phyloP scores from a whole-genome alignment of 2,797 vertebrate species.

The Hephaestus fuliginosus region DNA sequence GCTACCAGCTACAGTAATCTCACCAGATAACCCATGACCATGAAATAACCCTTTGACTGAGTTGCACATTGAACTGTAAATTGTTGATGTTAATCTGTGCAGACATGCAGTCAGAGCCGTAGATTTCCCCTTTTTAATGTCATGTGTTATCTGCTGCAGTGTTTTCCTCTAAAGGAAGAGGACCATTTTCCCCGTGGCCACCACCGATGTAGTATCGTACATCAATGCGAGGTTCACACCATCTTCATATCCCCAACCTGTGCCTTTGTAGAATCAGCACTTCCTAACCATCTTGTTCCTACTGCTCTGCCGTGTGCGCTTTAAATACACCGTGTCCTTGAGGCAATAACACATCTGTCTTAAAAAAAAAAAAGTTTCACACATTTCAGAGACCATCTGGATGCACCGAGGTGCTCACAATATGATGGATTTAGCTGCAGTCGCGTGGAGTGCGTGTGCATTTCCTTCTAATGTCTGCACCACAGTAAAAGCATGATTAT shows the following conservation, averaged over 20 bases:
- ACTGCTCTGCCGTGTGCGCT: slow-evolving; percentile 8
- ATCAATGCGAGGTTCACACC: slow-evolving; percentile 14
- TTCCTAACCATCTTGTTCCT: slow-evolving; percentile 29
- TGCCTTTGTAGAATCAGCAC: slow-evolving; percentile 44
- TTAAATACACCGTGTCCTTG: slow-evolving; percentile 28
- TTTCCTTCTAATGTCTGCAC: background rate
- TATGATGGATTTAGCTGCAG: background rate
- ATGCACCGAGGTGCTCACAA: slow-evolving; percentile 1
- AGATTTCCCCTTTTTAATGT: background rate
- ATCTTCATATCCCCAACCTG: background rate
- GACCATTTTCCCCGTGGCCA: slow-evolving; percentile 3
- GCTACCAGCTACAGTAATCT: background rate
- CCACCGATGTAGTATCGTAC: background rate
- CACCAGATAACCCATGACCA: slow-evolving; percentile 9
- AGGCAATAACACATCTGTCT: slow-evolving; percentile 32
- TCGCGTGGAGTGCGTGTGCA: background rate
- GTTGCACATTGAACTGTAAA: slow-evolving; percentile 1
- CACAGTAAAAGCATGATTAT: background rate
- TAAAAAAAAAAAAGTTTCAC: slow-evolving; percentile 23
- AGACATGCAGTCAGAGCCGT: background rate
- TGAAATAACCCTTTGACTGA: slow-evolving; percentile 15
- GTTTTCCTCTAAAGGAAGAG: background rate
- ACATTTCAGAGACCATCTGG: slow-evolving; percentile 41
- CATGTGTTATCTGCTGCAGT: background rate
- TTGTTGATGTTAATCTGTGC: slow-evolving; percentile 37